These are phyloP conservation scores for Spea hammondii DNA, from an alignment of 2,797 vertebrate species.

Conservation along the genomic window DNA sequence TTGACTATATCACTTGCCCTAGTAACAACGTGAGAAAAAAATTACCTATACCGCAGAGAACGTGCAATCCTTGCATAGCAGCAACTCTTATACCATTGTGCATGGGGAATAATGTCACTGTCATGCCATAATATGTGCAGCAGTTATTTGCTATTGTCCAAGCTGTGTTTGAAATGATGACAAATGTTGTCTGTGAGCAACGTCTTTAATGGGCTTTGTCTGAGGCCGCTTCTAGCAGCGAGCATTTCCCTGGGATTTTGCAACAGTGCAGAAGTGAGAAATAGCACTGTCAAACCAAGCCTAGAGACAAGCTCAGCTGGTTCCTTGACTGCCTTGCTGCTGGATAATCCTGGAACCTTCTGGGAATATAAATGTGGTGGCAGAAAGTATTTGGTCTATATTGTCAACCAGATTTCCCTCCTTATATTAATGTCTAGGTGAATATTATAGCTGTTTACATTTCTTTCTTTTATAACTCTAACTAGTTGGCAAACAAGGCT, in stretches of 20 bases:
- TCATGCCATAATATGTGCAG: conserved; percentile 18
- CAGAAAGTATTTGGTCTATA: background rate
- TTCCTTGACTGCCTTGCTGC: background rate
- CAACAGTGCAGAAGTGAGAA: conserved; percentile 20
- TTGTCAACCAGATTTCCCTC: background rate
- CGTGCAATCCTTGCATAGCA: background rate
- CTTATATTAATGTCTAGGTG: too few relatives aligned
- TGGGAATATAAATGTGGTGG: background rate
- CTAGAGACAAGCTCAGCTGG: conserved; percentile 1
- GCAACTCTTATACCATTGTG: conserved; percentile 6
- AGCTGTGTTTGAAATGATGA: conserved; percentile 33
- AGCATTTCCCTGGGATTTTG: conserved; percentile 8
- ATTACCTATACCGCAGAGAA: background rate
- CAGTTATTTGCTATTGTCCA: conserved; percentile 21
- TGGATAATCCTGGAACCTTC: background rate
- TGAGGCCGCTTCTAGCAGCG: background rate
- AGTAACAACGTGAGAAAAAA: background rate
- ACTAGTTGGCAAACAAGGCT: too few relatives aligned
- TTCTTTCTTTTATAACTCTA: too few relatives aligned
- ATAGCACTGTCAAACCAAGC: conserved; percentile 6
- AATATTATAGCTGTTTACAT: too few relatives aligned
- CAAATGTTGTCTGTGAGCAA: conserved; percentile 23
- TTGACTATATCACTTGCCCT: background rate
- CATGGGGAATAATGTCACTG: conserved; percentile 25
- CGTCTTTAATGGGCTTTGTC: conserved; percentile 23